Base-by-base conservation (phyloP, 2,888 invertebrate genomes). In the Cheilosia impressa region DNA sequence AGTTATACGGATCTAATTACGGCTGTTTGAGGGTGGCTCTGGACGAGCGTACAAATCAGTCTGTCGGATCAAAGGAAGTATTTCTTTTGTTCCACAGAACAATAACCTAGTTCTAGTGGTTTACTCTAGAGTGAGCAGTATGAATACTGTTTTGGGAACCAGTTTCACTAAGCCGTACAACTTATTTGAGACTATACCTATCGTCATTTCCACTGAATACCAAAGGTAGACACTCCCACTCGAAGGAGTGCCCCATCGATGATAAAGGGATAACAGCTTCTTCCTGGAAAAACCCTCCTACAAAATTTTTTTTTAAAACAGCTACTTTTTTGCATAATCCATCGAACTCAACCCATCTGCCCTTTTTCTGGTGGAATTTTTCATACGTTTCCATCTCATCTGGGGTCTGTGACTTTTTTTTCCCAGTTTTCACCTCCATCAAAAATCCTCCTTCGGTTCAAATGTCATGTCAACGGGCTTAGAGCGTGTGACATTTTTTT, bases 391-490 rank as follows among this genome's bases (percentile, higher is more conserved):
- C 5, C n/a, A 47, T 17, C 45, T 47, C 45, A 47, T 47, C 17
- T n/a, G 3, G 17, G 17, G 17, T 17, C 17, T 50, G 3, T 4
- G 34, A 31, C 58, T 45, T 24, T n/a, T 43, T 57, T 53, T 65
- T 47, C 62, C 68, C 66, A 52, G 50, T 63, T 63, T 79, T 71
- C 73, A 84, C 79, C 83, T 79, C 68, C 63, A 63, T 83, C 78
- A 83, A 72, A 69, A 69, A 60, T 60, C 38, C 75, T 75, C 38
- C 34, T 65, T 71, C 52, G 65, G 58, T 84, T 34, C 58, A 65
- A 80, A 71, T 71, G 84, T 75, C 80, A 84, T 84, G 75, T 84
- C 84, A 84, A 80, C 80, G 71, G 71, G 80, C 80, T 84, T 84
- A 80, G 69, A 66, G 53, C 71, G 75, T 65, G 53, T 75, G 84